Conservation (phyloP, 2,113 vertebrate genomes). For the Eudyptes chrysolophus region DNA sequence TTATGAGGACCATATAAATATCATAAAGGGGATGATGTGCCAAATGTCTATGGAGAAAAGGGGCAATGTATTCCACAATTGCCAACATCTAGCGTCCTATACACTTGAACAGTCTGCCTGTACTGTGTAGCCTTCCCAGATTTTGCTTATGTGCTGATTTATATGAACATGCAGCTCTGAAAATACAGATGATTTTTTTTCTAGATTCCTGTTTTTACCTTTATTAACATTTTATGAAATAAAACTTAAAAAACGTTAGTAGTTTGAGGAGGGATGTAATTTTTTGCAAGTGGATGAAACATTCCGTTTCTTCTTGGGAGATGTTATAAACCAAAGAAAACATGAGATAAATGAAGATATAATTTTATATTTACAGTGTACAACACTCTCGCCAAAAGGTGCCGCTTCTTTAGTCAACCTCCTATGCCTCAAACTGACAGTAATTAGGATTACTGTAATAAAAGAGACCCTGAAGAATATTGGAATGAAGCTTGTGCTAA, state of each 20-base stretch:
- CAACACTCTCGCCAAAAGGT: background rate
- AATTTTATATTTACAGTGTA: background rate
- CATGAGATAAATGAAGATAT: background rate
- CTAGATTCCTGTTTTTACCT: background rate
- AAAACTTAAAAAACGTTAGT: background rate
- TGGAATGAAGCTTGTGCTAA: background rate
- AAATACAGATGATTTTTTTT: background rate
- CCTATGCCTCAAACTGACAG: conserved; percentile 13
- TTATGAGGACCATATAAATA: background rate
- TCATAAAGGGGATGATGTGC: background rate
- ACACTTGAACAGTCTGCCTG: background rate
- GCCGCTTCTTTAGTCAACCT: background rate
- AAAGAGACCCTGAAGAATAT: conserved; percentile 14
- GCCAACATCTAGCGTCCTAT: background rate
- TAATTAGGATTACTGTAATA: conserved; percentile 30
- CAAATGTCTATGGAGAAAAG: accelerated
- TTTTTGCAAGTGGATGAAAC: background rate
- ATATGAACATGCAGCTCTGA: background rate
- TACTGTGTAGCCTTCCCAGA: accelerated
- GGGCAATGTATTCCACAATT: too few relatives aligned
- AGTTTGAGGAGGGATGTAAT: background rate
- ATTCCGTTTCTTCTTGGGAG: background rate
- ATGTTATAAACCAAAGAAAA: background rate
- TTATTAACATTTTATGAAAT: background rate
- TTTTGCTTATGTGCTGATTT: background rate